Percentiles rank a stretch among this genome's conserved stretches.
These are phyloP conservation scores for Romanogobio albipinnatus DNA, from an alignment of 2,113 vertebrate species.

Conservation along the genomic window DNA sequence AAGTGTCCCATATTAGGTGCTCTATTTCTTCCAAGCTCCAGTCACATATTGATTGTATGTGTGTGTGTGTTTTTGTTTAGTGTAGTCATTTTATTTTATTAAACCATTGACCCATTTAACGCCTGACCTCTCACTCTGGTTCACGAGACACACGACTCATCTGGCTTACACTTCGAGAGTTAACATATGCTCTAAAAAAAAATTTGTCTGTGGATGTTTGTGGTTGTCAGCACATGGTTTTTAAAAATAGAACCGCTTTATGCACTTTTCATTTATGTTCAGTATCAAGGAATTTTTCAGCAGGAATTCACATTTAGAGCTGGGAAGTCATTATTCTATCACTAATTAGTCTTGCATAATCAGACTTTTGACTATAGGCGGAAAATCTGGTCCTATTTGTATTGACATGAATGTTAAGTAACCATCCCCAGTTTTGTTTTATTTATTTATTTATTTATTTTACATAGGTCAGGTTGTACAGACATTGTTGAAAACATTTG, in stretches of 20 bases:
- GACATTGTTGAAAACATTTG: neutral
- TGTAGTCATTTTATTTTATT: constrained; percentile 2
- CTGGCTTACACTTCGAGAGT: neutral
- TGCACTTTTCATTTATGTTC: neutral
- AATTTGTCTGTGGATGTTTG: neutral
- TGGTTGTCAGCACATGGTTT: neutral
- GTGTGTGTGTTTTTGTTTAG: constrained; percentile 4
- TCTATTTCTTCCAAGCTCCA: neutral
- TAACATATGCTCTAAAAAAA: neutral
- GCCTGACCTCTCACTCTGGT: neutral
- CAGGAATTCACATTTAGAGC: neutral
- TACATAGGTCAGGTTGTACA: neutral
- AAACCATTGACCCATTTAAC: constrained; percentile 42
- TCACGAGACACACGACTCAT: neutral
- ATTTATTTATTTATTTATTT: neutral
- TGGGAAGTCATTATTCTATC: neutral
- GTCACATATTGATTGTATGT: constrained; percentile 3
- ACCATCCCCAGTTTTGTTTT: neutral
- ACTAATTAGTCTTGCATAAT: constrained; percentile 27
- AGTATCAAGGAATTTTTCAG: neutral
- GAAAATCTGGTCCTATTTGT: neutral
- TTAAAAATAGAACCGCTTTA: neutral
- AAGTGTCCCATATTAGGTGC: constrained; percentile 13
- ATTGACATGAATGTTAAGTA: neutral
- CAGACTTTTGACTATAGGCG: constrained; percentile 5